Conservation (phyloP, 2,888 invertebrate species). For the Zootermopsis nevadensis region DNA sequence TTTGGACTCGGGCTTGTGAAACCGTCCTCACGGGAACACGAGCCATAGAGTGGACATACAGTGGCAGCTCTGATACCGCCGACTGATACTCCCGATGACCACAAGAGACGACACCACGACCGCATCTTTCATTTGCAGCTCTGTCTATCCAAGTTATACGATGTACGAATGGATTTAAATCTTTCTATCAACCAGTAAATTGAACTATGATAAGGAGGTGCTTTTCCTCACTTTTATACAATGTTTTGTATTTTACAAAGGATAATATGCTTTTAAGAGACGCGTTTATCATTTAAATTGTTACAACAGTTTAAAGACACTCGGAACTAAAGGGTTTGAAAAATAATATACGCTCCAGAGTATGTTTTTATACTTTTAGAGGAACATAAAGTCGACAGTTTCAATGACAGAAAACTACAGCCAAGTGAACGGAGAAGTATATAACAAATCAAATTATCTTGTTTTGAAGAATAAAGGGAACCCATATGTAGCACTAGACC, state of each 20-base stretch:
- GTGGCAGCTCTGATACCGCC: too few relatives aligned
- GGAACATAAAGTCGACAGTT: constrained; percentile 12
- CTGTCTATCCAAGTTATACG: too few relatives aligned
- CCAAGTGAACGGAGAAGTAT: neutral
- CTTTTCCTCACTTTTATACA: too few relatives aligned
- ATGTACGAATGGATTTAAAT: too few relatives aligned
- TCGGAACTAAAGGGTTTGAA: neutral
- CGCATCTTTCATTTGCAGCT: too few relatives aligned
- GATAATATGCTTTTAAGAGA: neutral
- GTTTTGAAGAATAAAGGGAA: constrained; percentile 13
- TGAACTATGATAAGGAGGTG: too few relatives aligned
- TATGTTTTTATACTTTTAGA: neutral
- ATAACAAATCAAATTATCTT: constrained; percentile 27
- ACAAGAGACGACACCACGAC: too few relatives aligned
- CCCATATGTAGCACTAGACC: neutral
- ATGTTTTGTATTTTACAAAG: neutral
- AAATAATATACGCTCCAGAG: neutral
- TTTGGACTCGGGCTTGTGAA: too few relatives aligned
- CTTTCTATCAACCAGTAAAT: too few relatives aligned
- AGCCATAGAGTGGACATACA: too few relatives aligned
- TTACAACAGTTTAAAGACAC: neutral
- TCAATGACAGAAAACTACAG: constrained; percentile 5
- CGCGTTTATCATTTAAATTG: neutral
- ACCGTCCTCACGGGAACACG: too few relatives aligned
- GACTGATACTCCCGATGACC: too few relatives aligned